A percentile compares a stretch with the other conserved stretches of the same genome.
Conservation (phyloP, 1,140 invertebrate species). For the Drosophila sulfurigaster region DNA sequence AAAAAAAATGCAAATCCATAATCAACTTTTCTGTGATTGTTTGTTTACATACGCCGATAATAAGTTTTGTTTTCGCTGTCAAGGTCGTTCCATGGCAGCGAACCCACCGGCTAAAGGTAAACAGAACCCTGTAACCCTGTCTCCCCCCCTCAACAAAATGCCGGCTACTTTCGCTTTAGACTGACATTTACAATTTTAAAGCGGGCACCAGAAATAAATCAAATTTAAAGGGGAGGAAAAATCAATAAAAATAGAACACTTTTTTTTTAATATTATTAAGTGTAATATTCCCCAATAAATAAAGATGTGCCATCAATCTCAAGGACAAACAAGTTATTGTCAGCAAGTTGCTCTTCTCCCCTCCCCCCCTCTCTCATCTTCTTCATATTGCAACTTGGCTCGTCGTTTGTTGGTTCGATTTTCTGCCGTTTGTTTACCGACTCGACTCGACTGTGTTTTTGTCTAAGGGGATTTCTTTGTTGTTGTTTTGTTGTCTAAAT, state of each 20-base stretch:
- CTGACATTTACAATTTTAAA: conserved; percentile 4
- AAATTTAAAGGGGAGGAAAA: not conserved
- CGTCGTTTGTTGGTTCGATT: conserved; percentile 71
- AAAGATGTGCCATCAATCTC: conserved; percentile 1
- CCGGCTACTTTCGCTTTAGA: conserved; percentile 3
- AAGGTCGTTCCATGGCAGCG: conserved; percentile 68
- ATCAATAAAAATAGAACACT: not conserved
- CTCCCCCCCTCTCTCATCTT: not conserved
- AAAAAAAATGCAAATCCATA: conserved; percentile 74
- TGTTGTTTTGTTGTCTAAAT: conserved; percentile 25
- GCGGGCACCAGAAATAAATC: not conserved
- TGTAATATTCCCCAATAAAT: conserved; percentile 1
- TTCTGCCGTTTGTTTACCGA: conserved; percentile 39
- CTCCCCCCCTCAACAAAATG: not conserved
- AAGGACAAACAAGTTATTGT: conserved; percentile 15
- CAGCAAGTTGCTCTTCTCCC: not conserved
- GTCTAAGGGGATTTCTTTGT: not conserved
- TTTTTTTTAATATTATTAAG: not conserved
- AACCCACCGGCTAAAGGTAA: conserved; percentile 19
- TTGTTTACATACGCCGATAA: conserved; percentile 50
- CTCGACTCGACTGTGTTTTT: not conserved
- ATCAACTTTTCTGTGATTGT: conserved; percentile 61
- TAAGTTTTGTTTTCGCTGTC: conserved; percentile 69
- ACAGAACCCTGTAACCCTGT: not conserved
- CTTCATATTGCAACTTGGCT: conserved; percentile 13